phyloP scores from a whole-genome alignment of 2,113 vertebrate species.

The Forbesichthys papilliferus region DNA sequence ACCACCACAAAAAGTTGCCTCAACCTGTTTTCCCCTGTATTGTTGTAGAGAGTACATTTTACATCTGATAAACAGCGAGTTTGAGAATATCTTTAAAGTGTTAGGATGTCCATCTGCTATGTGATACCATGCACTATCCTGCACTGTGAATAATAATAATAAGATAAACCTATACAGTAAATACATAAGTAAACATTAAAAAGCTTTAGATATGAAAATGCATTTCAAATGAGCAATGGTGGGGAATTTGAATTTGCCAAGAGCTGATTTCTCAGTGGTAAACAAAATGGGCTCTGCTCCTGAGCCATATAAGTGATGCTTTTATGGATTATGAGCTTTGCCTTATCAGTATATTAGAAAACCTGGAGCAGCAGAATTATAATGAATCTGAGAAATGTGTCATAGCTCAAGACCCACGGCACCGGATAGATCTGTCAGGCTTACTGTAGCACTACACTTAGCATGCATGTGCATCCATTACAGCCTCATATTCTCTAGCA shows the following conservation, averaged over 20 bases:
- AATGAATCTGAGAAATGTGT: slow-evolving; percentile 43
- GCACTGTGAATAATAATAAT: neutral
- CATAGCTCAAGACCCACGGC: slow-evolving; percentile 21
- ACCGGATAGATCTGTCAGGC: slow-evolving; percentile 48
- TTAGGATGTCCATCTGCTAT: slow-evolving; percentile 9
- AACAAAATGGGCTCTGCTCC: slow-evolving; percentile 61
- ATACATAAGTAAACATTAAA: neutral
- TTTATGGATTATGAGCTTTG: slow-evolving; percentile 73
- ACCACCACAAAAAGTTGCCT: slow-evolving; percentile 20
- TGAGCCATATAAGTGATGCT: slow-evolving; percentile 6
- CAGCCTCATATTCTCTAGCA: neutral
- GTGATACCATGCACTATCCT: neutral
- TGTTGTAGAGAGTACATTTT: slow-evolving; percentile 11
- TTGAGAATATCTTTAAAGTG: slow-evolving; percentile 8
- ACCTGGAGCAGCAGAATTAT: slow-evolving; percentile 64
- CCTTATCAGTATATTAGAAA: slow-evolving; percentile 71
- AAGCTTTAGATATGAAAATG: neutral
- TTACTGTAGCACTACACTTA: slow-evolving; percentile 17
- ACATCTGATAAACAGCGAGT: neutral
- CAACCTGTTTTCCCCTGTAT: neutral
- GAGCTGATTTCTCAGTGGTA: slow-evolving; percentile 59
- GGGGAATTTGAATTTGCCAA: slow-evolving; percentile 36
- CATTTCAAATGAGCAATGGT: slow-evolving; percentile 3
- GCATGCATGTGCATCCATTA: neutral
- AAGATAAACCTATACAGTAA: neutral